phyloP scores from a whole-genome alignment of 53 echinoderm and acorn worm genomes.

The Apostichopus leukothele region DNA sequence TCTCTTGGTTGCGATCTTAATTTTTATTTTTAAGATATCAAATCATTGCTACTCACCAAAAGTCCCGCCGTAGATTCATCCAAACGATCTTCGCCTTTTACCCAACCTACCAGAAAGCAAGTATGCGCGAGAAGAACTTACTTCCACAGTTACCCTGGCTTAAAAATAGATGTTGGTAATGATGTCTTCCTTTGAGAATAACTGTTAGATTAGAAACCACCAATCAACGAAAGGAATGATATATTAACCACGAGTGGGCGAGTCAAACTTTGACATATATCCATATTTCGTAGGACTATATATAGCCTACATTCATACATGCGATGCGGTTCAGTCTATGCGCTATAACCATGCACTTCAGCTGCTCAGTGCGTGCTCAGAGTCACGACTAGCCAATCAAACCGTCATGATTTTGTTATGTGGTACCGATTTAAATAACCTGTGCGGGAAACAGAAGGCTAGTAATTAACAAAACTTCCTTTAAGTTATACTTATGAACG shows the following conservation, averaged over 20 bases:
- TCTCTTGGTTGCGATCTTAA: not conserved
- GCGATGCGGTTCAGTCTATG: not conserved
- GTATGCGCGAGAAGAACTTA: not conserved
- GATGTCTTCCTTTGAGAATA: not conserved
- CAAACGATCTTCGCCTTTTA: not conserved
- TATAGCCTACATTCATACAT: not conserved
- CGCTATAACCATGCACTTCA: not conserved
- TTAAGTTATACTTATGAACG: not conserved
- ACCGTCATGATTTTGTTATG: not conserved
- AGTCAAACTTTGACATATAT: not conserved
- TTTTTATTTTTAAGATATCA: not conserved
- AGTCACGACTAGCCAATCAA: not conserved
- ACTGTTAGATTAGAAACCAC: not conserved
- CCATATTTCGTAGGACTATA: not conserved
- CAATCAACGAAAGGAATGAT: not conserved
- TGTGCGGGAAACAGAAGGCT: not conserved
- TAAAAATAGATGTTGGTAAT: not conserved
- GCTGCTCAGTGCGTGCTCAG: not conserved
- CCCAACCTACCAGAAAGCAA: not conserved
- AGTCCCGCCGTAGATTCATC: not conserved
- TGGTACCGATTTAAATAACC: not conserved
- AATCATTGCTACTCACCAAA: not conserved
- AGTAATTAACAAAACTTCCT: not conserved
- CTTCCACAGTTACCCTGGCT: not conserved
- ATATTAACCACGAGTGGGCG: not conserved